Base-by-base conservation (phyloP, 2,113 vertebrate species). In the Ceyx margarethae region DNA sequence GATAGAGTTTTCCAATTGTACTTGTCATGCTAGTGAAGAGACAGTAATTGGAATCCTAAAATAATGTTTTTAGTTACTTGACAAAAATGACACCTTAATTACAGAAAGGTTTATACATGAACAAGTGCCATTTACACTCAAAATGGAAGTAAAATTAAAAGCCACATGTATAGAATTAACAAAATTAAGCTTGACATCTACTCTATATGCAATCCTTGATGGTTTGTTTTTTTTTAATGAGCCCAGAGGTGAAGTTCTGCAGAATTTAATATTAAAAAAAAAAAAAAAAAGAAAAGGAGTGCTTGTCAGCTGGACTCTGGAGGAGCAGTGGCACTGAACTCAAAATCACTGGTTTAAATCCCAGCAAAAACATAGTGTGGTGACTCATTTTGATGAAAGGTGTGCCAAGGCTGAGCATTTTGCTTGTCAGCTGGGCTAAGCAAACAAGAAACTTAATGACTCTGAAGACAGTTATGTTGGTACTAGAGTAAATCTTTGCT, bases 1-100 rank as follows among this genome's bases (percentile, higher is more conserved):
- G n/a, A 65, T 86, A 50, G n/a, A 81, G 50, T 66, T 76, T 85
- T 93, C 89, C 67, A 91, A 66, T 93, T 94, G 84, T 80, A 80
- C 86, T 74, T 96, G 94, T 95, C 91, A 94, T 69, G n/a, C 89
- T 67, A 45, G 71, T 60, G 35, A 89, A 91, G 46, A 89, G 60
- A 67, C 66, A 66, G 81, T 95, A 92, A 93, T 96, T 94, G 91
- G 89, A 87, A 93, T 95, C 67, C 64, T 81, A 73, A 93, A 95
- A 92, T 90, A 89, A 85, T 92, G 50, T 79, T 91, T 91, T 92
- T 95, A 94, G 92, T 92, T 81, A 92, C 78, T 93, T 95, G 93
- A 91, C 88, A 85, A 89, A 96, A 89, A 50, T 95, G 89, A 91
- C 91, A 93, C 78, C 71, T 89, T 93, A 87, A 93, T 95, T 96